Percentiles rank a stretch among this genome's conserved stretches.
These are phyloP conservation scores for Monopis laevigella DNA, from an alignment of 2,888 invertebrate genomes.

Conservation along the genomic window DNA sequence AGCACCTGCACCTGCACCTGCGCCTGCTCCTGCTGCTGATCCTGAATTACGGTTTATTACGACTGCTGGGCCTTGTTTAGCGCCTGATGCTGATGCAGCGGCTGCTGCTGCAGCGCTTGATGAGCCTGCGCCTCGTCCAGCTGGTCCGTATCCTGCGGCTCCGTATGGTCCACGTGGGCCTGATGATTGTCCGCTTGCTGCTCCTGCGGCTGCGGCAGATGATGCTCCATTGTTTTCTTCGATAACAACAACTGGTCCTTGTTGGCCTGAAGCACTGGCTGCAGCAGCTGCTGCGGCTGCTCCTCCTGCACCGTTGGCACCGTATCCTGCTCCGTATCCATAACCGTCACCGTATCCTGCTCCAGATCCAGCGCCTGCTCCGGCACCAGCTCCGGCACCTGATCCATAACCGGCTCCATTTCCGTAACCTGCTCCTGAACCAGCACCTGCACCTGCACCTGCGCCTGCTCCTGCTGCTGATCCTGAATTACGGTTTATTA, in stretches of 20 bases:
- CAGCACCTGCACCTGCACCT: conserved; percentile 9
- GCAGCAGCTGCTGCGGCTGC: conserved; percentile 4
- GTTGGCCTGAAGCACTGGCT: conserved; percentile 6
- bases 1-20: conserved; percentile 8
- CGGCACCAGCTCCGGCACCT: conserved; percentile 15
- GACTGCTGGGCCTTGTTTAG: neutral
- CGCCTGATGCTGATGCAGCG: neutral
- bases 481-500: neutral
- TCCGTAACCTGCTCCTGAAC: conserved; percentile 8
- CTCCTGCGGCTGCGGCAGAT: conserved; percentile 9
- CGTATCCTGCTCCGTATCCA: conserved; percentile 4
- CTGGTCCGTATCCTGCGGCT: conserved; percentile 10
- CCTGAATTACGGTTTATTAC: neutral
- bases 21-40: conserved; percentile 7
- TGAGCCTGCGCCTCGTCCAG: conserved; percentile 4
- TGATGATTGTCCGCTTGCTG: conserved; percentile 11
- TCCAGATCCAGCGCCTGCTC: conserved; percentile 12
- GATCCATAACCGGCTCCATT: conserved; percentile 12
- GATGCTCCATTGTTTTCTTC: neutral
- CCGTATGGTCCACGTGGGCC: conserved; percentile 15
- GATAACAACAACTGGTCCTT: conserved; percentile 1
- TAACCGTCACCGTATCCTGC: neutral
- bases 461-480: neutral
- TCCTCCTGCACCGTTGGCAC: conserved; percentile 13
- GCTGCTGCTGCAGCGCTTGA: conserved; percentile 10